These are phyloP conservation scores for Augochlora pura DNA, from an alignment of 1,140 invertebrate species.

Conservation along the genomic window DNA sequence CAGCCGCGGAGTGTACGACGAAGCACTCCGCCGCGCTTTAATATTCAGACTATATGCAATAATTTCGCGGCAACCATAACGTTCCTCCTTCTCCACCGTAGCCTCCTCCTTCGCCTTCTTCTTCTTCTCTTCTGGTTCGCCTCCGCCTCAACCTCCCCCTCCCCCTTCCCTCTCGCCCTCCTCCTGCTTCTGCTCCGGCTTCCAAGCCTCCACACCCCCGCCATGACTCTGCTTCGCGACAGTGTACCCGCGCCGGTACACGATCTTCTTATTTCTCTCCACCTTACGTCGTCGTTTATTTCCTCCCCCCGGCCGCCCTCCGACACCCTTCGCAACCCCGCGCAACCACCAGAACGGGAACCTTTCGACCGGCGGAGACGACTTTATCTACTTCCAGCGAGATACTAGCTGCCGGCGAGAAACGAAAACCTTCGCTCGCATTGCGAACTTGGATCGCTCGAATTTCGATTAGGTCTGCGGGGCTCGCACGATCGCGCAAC, in stretches of 20 bases:
- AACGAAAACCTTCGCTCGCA: no score
- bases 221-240: conserved; percentile 7
- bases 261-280: conserved; percentile 27
- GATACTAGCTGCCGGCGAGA: neutral
- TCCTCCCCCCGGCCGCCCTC: neutral
- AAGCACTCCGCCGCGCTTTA: conserved; percentile 76
- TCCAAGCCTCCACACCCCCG: no score
- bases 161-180: neutral
- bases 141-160: neutral
- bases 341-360: neutral
- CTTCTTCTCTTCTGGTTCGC: neutral
- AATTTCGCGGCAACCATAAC: conserved; percentile 77
- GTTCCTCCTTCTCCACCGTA: conserved; percentile 23
- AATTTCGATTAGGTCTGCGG: no score
- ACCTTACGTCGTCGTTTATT: conserved; percentile 2
- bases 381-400: neutral
- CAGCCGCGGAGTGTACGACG: conserved; percentile 59
- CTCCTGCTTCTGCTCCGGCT: neutral
- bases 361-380: neutral
- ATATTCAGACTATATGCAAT: conserved; percentile 81
- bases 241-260: conserved; percentile 32
- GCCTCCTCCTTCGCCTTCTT: conserved; percentile 1
- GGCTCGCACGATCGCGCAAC: no score
- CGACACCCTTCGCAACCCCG: neutral
- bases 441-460: no score